Percentiles rank a stretch among this genome's conserved stretches.
Conservation (phyloP, 2,888 invertebrate species). For the Diabrotica balteata region DNA sequence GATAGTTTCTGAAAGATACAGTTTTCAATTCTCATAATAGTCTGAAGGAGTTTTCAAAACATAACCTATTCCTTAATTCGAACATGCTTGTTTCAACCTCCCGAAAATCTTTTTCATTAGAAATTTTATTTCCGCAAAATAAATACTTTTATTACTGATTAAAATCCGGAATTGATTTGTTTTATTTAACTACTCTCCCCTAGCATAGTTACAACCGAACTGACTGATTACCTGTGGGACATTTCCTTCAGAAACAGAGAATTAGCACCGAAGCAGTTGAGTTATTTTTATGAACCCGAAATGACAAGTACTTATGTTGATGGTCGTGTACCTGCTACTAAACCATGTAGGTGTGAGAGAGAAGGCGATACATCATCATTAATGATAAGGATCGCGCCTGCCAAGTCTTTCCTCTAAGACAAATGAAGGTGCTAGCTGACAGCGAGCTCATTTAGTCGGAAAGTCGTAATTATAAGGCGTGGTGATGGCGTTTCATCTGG, state of each 20-base stretch:
- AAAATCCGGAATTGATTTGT: too few relatives aligned
- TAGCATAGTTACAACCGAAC: conserved; percentile 1
- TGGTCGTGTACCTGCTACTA: conserved; percentile 51
- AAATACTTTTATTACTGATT: too few relatives aligned
- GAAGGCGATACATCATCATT: conserved; percentile 53
- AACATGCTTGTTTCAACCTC: too few relatives aligned
- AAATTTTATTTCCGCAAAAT: too few relatives aligned
- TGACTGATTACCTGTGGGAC: conserved; percentile 32
- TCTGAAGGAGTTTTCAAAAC: too few relatives aligned
- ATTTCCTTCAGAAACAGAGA: conserved; percentile 33
- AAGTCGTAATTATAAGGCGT: conserved; percentile 64
- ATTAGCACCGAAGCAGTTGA: conserved; percentile 44
- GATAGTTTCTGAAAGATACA: too few relatives aligned
- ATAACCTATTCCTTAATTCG: too few relatives aligned
- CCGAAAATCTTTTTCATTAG: too few relatives aligned
- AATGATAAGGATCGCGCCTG: conserved; percentile 58
- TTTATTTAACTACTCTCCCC: too few relatives aligned
- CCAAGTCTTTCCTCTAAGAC: conserved; percentile 53
- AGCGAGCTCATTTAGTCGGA: conserved; percentile 62
- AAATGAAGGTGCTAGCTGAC: conserved; percentile 63
- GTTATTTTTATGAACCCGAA: conserved; percentile 54
- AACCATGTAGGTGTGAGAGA: conserved; percentile 45
- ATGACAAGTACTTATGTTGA: conserved; percentile 54
- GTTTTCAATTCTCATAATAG: too few relatives aligned
- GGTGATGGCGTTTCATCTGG: conserved; percentile 49